These are phyloP conservation scores for Chauna torquata DNA, from an alignment of 2,113 vertebrate species.

Conservation along the genomic window DNA sequence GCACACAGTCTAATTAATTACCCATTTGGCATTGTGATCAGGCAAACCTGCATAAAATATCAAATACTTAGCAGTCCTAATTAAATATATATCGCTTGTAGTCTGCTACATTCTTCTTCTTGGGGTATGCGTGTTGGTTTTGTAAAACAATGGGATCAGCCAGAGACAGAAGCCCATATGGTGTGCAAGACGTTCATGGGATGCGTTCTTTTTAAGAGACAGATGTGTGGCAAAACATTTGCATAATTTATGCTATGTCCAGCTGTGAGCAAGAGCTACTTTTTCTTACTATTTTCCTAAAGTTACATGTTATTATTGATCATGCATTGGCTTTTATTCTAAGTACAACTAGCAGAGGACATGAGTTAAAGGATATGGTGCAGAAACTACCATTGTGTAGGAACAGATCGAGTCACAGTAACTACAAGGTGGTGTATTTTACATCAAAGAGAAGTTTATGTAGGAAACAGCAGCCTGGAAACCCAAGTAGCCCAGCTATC, in stretches of 20 bases:
- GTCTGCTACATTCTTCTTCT: background rate
- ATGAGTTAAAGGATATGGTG: background rate
- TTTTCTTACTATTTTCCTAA: background rate
- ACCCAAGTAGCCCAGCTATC: background rate
- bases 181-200: slow-evolving; percentile 15
- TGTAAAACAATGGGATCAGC: background rate
- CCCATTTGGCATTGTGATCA: background rate
- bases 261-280: background rate
- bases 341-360: background rate
- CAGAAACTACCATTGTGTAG: background rate
- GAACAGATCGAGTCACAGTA: background rate
- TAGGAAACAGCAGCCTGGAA: background rate
- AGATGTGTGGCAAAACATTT: slow-evolving; percentile 16
- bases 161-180: background rate
- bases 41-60: background rate
- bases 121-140: background rate
- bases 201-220: background rate
- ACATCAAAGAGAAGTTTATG: background rate
- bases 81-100: too few species aligned
- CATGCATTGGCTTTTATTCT: background rate
- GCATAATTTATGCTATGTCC: background rate
- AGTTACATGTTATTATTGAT: background rate
- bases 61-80: background rate
- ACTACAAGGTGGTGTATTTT: background rate
- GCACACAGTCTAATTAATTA: background rate